These are phyloP conservation scores for Perca fluviatilis DNA, from an alignment of 2,113 vertebrate species.

Conservation along the genomic window DNA sequence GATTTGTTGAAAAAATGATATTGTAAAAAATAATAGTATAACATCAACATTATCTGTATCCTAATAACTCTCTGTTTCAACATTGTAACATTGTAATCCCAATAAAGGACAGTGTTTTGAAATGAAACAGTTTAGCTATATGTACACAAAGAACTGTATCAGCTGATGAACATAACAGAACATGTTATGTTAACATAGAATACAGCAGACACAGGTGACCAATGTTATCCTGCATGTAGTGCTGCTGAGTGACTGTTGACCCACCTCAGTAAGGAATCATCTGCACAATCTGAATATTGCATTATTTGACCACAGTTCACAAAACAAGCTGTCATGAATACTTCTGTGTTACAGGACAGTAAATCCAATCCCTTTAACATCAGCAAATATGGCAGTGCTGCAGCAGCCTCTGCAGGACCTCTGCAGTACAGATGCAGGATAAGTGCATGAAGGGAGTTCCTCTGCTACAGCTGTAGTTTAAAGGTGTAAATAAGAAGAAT, in stretches of 20 bases:
- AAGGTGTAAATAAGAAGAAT: constrained; percentile 11
- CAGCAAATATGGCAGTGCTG: constrained; percentile 23
- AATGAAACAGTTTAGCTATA: constrained; percentile 36
- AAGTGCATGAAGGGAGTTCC: constrained; percentile 11
- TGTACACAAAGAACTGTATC: constrained; percentile 20
- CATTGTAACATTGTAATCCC: background rate
- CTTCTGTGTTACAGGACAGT: constrained; percentile 3
- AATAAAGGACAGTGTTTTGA: constrained; percentile 28
- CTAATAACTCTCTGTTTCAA: background rate
- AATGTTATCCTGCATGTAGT: background rate
- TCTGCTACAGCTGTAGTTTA: constrained; percentile 1
- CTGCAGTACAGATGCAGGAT: constrained; percentile 51
- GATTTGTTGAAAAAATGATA: constrained; percentile 20
- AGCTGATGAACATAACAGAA: background rate
- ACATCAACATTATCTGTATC: background rate
- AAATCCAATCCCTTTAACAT: constrained; percentile 15
- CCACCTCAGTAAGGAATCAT: constrained; percentile 7
- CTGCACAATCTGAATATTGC: constrained; percentile 20
- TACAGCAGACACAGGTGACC: background rate
- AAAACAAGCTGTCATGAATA: background rate
- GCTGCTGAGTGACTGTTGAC: constrained; percentile 23
- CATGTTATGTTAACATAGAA: background rate
- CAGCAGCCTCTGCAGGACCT: constrained; percentile 62
- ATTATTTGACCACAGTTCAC: background rate
- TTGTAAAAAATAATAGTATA: background rate